Evolutionary conservation across 2,113 vertebrate genomes (phyloP).

Genomic region (Dunckerocampus dactyliophorus): DNA sequence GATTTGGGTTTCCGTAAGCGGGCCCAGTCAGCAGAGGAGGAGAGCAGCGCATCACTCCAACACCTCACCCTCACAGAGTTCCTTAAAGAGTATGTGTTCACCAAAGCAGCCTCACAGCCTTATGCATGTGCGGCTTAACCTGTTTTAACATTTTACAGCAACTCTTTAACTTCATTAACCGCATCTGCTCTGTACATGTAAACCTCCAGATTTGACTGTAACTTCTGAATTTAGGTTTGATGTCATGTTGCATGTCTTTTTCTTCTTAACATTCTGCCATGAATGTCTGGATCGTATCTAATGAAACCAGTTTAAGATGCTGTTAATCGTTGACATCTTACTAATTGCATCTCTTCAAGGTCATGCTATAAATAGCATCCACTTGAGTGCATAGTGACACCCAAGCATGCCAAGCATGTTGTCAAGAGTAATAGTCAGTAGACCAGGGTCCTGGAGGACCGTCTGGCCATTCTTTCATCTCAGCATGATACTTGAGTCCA

Average conservation of each 20-base stretch:
- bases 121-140: slow-evolving; percentile 58
- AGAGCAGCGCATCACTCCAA: slow-evolving; percentile 68
- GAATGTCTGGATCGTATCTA: slow-evolving; percentile 28
- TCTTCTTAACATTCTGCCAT: slow-evolving; percentile 19
- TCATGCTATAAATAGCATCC: slow-evolving; percentile 58
- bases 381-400: slow-evolving; percentile 49
- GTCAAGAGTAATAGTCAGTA: slow-evolving; percentile 55
- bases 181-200: slow-evolving; percentile 17
- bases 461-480: slow-evolving; percentile 56
- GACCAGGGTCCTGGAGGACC: slow-evolving; percentile 52
- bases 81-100: slow-evolving; percentile 76
- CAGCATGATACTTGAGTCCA: slow-evolving; percentile 44
- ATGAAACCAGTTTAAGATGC: slow-evolving; percentile 15
- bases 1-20: slow-evolving; percentile 76
- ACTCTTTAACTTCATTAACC: slow-evolving; percentile 33
- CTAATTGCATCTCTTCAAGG: slow-evolving; percentile 58
- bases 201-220: background rate
- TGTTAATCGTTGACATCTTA: slow-evolving; percentile 48
- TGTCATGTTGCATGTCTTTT: slow-evolving; percentile 43
- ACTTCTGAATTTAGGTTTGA: slow-evolving; percentile 12
- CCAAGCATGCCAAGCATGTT: slow-evolving; percentile 70
- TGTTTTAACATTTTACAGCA: slow-evolving; percentile 36
- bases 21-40: slow-evolving; percentile 75
- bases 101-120: slow-evolving; percentile 36
- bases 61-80: slow-evolving; percentile 77